Evolutionary conservation across 2,113 vertebrate genomes (phyloP).

Genomic region (Forbesichthys agassizii): DNA sequence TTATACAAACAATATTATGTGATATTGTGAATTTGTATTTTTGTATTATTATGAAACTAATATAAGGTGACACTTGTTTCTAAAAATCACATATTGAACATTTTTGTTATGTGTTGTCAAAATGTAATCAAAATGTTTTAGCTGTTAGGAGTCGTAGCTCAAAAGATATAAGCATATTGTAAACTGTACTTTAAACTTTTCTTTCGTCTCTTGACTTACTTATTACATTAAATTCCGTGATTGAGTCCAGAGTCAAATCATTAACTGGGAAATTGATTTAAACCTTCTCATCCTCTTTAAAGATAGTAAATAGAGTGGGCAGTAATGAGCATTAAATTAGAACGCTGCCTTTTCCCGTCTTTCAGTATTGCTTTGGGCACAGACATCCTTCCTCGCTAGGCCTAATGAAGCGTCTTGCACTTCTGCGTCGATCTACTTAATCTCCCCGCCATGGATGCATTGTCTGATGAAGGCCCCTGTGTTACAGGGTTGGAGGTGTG

Average conservation of each 20-base stretch:
- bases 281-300: slow-evolving; percentile 49
- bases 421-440: slow-evolving; percentile 65
- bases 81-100: no score
- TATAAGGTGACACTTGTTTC: no score
- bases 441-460: slow-evolving; percentile 48
- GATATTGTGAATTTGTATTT: no score
- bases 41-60: no score
- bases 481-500: slow-evolving; percentile 49
- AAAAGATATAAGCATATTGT: no score
- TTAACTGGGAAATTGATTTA: slow-evolving; percentile 62
- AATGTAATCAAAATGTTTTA: no score
- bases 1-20: no score
- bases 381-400: slow-evolving; percentile 58
- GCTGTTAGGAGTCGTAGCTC: no score
- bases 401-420: slow-evolving; percentile 67
- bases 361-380: slow-evolving; percentile 50
- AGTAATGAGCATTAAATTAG: slow-evolving; percentile 63
- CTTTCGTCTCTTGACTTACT: slow-evolving; percentile 26
- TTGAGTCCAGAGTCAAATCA: slow-evolving; percentile 53
- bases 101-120: no score
- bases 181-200: no score
- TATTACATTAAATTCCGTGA: slow-evolving; percentile 47
- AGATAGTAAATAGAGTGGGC: slow-evolving; percentile 64
- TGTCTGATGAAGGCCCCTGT: slow-evolving; percentile 40
- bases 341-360: slow-evolving; percentile 39